Base-by-base conservation (phyloP, 2,888 invertebrate genomes). In the Cyclophora punctaria region DNA sequence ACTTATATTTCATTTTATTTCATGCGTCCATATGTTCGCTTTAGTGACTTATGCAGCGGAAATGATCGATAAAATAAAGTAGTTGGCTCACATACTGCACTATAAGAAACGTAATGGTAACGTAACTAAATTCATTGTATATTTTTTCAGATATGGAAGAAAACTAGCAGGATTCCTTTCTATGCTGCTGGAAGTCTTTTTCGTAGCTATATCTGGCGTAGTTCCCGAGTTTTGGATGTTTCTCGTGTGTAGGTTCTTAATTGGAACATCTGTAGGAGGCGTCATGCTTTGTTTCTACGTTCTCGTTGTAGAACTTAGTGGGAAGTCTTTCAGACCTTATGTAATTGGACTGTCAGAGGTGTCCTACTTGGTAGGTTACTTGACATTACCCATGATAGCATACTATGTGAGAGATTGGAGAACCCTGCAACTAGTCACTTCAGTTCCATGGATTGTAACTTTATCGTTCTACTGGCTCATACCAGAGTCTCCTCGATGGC, bases 401-500 rank as follows among this genome's bases (percentile, higher is more conserved):
- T 92, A 91, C 66, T 87, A 84, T 57, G 80, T 91, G 3, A 80
- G 90, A 49, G 90, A 92, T 43, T 92, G 92, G 92, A 83, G 90
- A 53, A 69, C 83, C 51, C 80, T 92, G 41, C 91, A 92, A 66
- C 68, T 92, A 7, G 86, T 85, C 0, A 89, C 90, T 4, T 91
- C 91, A 42, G 63, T 76, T 2, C 87, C 86, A 0, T 90, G 90
- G 73, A 64, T 82, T 4, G 57, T 92, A 41, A 83, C 93, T 3
- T 73, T 92, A 42, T 75, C 88, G 0, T 93, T 91, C 58, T 92
- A 91, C 65, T 93, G 92, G 90, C 67, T 94, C 4, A 80, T 95
- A 49, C 94, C 94, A 0, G 95, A 95, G 80, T 95, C 95, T 3
- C 95, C 95, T 0, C 89, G 95, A 49, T 95, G 95, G 95, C 81